Percentiles rank a stretch among this genome's conserved stretches.
Conservation (phyloP, 2,888 invertebrate species). For the Xestobium rufovillosum region DNA sequence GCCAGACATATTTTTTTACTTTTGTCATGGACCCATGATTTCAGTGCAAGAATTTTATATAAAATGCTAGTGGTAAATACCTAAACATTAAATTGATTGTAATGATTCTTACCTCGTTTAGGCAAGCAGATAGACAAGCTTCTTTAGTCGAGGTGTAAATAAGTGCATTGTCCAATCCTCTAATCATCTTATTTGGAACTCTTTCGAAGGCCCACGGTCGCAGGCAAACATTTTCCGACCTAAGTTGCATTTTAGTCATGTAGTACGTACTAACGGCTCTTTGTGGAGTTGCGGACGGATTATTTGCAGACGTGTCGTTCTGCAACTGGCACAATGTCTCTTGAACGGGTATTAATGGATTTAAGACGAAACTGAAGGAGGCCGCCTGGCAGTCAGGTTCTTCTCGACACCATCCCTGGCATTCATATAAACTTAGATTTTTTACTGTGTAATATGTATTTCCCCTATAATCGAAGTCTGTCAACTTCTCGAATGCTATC, state of each 20-base stretch:
- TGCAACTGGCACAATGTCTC: slow-evolving; percentile 86
- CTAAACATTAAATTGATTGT: too few relatives aligned
- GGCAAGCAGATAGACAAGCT: slow-evolving; percentile 85
- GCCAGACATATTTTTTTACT: too few relatives aligned
- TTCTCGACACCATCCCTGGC: slow-evolving; percentile 92
- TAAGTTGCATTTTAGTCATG: slow-evolving; percentile 86
- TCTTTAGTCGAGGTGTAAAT: slow-evolving; percentile 93
- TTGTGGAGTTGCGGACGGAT: slow-evolving; percentile 77
- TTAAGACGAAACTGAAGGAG: slow-evolving; percentile 87
- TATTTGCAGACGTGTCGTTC: slow-evolving; percentile 86
- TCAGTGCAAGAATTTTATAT: too few relatives aligned
- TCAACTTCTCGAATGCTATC: slow-evolving; percentile 88
- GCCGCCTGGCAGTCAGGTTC: slow-evolving; percentile 89
- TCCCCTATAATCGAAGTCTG: slow-evolving; percentile 85
- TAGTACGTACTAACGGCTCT: slow-evolving; percentile 88
- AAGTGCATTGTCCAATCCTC: slow-evolving; percentile 83
- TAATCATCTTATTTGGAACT: slow-evolving; percentile 85
- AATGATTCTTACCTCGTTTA: slow-evolving; percentile 73
- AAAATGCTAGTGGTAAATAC: too few relatives aligned
- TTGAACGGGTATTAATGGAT: slow-evolving; percentile 85
- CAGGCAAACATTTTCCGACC: slow-evolving; percentile 86
- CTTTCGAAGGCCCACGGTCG: slow-evolving; percentile 91
- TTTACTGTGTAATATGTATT: slow-evolving; percentile 88
- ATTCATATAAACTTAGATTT: slow-evolving; percentile 86
- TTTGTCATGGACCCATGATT: too few relatives aligned